phyloP scores from a whole-genome alignment of 2,888 invertebrate species.

The Morpho helenor region DNA sequence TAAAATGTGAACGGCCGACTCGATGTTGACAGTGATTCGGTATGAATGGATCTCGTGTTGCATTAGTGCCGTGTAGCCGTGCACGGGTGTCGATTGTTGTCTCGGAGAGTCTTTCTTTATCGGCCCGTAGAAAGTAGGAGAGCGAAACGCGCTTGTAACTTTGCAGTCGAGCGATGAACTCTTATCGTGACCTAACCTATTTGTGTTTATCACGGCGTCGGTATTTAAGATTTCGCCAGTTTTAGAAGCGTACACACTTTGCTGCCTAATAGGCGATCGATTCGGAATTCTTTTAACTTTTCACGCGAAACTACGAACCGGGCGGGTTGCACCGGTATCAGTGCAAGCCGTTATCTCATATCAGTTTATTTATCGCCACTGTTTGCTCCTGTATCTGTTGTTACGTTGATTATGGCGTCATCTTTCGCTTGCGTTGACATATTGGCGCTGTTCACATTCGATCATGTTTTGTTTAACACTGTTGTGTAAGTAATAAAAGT shows the following conservation, averaged over 20 bases:
- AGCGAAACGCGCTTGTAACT: conserved; percentile 5
- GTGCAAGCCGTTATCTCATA: conserved; percentile 64
- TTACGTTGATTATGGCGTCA: conserved; percentile 61
- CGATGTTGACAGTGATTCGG: conserved; percentile 12
- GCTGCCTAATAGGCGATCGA: not conserved
- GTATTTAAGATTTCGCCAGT: conserved; percentile 19
- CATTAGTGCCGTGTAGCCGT: conserved; percentile 7
- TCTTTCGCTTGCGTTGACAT: conserved; percentile 21
- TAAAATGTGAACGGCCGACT: conserved; percentile 15
- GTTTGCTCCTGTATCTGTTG: conserved; percentile 66
- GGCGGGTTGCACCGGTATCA: conserved; percentile 52
- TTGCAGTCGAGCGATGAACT: conserved; percentile 22
- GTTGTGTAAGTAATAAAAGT: conserved; percentile 10
- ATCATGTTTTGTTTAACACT: conserved; percentile 9
- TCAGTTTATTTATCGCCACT: conserved; percentile 64
- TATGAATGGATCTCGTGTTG: conserved; percentile 14
- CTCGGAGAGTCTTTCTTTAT: conserved; percentile 8
- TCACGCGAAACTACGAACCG: conserved; percentile 13
- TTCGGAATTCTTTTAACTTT: conserved; percentile 1
- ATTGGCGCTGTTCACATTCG: conserved; percentile 2
- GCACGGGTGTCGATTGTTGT: not conserved
- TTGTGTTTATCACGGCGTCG: conserved; percentile 25
- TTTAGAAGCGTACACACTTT: conserved; percentile 3
- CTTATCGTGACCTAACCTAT: conserved; percentile 26
- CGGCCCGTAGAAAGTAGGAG: conserved; percentile 21